A percentile compares a stretch with the other conserved stretches of the same genome.
Conservation (phyloP, 2,888 invertebrate species). For the Melikaiella ostensackeni region DNA sequence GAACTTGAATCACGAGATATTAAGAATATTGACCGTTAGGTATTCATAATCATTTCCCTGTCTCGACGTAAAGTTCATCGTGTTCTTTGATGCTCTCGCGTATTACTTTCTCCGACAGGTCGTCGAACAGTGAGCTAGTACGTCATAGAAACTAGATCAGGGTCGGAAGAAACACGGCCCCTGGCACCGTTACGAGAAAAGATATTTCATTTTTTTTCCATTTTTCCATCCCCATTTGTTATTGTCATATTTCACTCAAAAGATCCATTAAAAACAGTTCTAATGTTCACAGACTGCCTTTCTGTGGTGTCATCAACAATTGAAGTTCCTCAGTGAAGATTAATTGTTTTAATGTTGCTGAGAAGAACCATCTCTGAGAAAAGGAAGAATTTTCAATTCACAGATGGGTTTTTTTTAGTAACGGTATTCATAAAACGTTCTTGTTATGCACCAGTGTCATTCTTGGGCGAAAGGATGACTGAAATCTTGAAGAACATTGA, state of each 20-base stretch:
- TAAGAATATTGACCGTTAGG: conserved; percentile 16
- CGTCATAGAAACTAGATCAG: conserved; percentile 59
- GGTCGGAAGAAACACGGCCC: conserved; percentile 54
- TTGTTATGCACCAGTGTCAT: background rate
- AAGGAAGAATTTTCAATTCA: too few relatives aligned
- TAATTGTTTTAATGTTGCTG: background rate
- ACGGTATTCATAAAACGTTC: background rate
- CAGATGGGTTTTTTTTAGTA: too few relatives aligned
- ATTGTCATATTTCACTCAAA: background rate
- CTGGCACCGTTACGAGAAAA: conserved; percentile 49
- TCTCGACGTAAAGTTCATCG: conserved; percentile 21
- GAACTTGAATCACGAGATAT: background rate
- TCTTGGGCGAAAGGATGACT: background rate
- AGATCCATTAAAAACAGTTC: background rate
- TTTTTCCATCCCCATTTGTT: background rate
- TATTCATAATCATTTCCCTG: conserved; percentile 29
- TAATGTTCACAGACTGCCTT: background rate
- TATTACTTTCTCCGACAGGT: conserved; percentile 53
- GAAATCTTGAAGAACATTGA: background rate
- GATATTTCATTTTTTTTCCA: background rate
- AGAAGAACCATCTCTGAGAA: background rate
- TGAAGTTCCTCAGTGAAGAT: background rate
- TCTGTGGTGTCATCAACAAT: background rate
- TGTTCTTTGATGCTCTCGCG: conserved; percentile 39
- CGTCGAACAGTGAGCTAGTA: conserved; percentile 44